Percentiles rank a stretch among this genome's conserved stretches.
Conservation (phyloP, 2,113 vertebrate genomes). For the Spilogale gracilis region DNA sequence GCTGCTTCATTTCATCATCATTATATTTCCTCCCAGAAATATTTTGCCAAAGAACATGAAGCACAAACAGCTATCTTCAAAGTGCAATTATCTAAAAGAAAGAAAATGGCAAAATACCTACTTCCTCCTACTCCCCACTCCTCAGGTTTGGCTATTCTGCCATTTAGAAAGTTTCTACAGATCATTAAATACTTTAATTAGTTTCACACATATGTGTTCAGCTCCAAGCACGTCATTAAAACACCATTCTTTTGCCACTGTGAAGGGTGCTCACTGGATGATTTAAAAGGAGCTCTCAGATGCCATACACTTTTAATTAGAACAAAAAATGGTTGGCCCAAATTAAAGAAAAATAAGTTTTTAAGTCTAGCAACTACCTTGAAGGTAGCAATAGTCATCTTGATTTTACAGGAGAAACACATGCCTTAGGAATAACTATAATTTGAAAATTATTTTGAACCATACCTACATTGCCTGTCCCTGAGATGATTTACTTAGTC, state of each 20-base stretch:
- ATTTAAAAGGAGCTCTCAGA: conserved; percentile 69
- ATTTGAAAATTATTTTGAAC: conserved; percentile 72
- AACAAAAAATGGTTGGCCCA: conserved; percentile 58
- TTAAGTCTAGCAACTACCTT: conserved; percentile 53
- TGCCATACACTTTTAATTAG: conserved; percentile 77
- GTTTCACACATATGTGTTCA: conserved; percentile 76
- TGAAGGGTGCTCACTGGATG: conserved; percentile 66
- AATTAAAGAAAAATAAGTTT: conserved; percentile 72
- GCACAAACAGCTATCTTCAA: conserved; percentile 62
- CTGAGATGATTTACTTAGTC: background rate
- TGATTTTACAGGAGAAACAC: conserved; percentile 63
- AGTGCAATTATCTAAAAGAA: conserved; percentile 65
- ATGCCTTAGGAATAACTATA: conserved; percentile 64
- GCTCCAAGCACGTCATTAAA: conserved; percentile 79
- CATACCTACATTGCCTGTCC: conserved; percentile 44
- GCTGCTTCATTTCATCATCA: conserved; percentile 59
- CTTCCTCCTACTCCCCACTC: conserved; percentile 68
- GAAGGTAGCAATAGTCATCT: conserved; percentile 50
- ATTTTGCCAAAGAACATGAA: conserved; percentile 79
- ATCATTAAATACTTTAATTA: conserved; percentile 81
- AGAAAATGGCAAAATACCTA: conserved; percentile 62
- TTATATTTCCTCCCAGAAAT: conserved; percentile 73
- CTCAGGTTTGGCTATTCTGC: conserved; percentile 71
- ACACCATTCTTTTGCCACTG: conserved; percentile 62
- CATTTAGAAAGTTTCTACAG: conserved; percentile 71